Evolutionary conservation across 2,888 invertebrate species (phyloP).

Genomic region (Coenonympha arcania): DNA sequence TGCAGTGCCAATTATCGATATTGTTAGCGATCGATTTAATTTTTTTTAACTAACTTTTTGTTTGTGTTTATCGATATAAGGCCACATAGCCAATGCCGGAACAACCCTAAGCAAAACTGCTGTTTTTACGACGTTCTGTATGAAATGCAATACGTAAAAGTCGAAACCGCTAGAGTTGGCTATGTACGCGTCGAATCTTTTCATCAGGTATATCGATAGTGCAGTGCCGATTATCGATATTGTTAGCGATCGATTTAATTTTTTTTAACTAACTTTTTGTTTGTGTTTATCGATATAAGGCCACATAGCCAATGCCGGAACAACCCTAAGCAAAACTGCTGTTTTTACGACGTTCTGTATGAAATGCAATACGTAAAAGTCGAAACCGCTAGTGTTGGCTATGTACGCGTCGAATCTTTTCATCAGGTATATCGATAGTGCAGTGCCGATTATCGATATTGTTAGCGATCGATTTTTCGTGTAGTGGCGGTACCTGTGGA

Average conservation of each 20-base stretch:
- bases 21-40: slow-evolving; percentile 45
- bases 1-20: slow-evolving; percentile 38
- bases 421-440: slow-evolving; percentile 28
- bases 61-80: slow-evolving; percentile 29
- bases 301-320: slow-evolving; percentile 46
- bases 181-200: slow-evolving; percentile 36
- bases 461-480: slow-evolving; percentile 47
- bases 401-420: slow-evolving; percentile 36
- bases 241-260: slow-evolving; percentile 44
- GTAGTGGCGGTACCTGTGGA: slow-evolving; percentile 60
- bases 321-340: slow-evolving; percentile 37
- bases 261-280: slow-evolving; percentile 9
- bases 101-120: slow-evolving; percentile 39
- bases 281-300: slow-evolving; percentile 32
- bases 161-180: slow-evolving; percentile 31
- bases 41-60: slow-evolving; percentile 10
- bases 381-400: slow-evolving; percentile 31
- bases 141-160: slow-evolving; percentile 39
- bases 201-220: slow-evolving; percentile 31
- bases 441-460: slow-evolving; percentile 39
- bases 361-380: slow-evolving; percentile 40
- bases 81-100: slow-evolving; percentile 48
- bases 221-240: slow-evolving; percentile 39
- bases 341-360: slow-evolving; percentile 39
- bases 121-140: slow-evolving; percentile 39